Percentiles rank a stretch among this genome's conserved stretches.
These are phyloP conservation scores for Chymomyza fuscimana DNA, from an alignment of 2,888 invertebrate genomes.

Conservation along the genomic window DNA sequence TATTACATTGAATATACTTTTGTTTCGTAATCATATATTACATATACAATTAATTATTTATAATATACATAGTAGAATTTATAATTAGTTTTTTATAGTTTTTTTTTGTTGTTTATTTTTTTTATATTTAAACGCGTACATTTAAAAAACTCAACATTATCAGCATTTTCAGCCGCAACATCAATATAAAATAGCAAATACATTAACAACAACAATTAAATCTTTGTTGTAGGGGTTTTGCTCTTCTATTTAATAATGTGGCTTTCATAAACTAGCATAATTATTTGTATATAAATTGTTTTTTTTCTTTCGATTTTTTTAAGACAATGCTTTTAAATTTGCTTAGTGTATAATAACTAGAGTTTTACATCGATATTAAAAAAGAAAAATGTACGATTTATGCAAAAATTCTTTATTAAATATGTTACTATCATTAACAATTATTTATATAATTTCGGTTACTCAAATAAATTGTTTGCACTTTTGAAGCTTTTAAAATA, in stretches of 20 bases:
- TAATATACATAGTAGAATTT: conserved; percentile 58
- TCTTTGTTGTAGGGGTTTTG: conserved; percentile 24
- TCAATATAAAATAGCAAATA: conserved; percentile 40
- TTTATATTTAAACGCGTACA: conserved; percentile 14
- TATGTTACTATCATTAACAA: conserved; percentile 20
- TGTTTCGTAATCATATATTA: conserved; percentile 70
- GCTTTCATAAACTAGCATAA: conserved; percentile 28
- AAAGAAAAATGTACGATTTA: conserved; percentile 45
- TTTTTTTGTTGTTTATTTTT: conserved; percentile 29
- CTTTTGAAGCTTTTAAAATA: conserved; percentile 52
- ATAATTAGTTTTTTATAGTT: conserved; percentile 45
- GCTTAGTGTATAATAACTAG: conserved; percentile 57
- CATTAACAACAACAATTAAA: conserved; percentile 19
- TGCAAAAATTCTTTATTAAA: conserved; percentile 21
- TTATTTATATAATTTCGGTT: conserved; percentile 41
- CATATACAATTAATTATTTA: conserved; percentile 71
- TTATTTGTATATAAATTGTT: conserved; percentile 31
- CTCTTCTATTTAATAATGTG: conserved; percentile 28
- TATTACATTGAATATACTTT: conserved; percentile 76
- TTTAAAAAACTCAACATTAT: conserved; percentile 11
- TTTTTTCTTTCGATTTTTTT: conserved; percentile 35
- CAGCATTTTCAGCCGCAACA: conserved; percentile 4
- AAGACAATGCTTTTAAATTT: conserved; percentile 38
- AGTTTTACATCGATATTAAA: conserved; percentile 70
- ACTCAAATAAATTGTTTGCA: conserved; percentile 59